Conservation (phyloP, 2,797 vertebrate species). For the Centroberyx gerrardi region DNA sequence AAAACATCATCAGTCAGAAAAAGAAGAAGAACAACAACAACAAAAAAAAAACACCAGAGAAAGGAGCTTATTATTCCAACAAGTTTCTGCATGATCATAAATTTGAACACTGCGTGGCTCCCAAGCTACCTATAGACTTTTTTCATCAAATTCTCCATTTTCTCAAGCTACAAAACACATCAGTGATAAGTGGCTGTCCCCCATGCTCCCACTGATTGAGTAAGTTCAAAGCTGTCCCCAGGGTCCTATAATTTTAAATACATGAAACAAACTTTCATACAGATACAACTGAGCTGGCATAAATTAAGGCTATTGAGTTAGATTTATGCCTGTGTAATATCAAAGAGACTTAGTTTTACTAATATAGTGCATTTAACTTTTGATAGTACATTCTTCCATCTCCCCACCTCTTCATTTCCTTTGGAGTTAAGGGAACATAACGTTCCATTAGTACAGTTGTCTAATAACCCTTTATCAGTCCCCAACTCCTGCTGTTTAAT, state of each 20-base stretch:
- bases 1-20: constrained; percentile 48
- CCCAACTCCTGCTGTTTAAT: constrained; percentile 48
- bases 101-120: constrained; percentile 11
- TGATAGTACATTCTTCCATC: constrained; percentile 1
- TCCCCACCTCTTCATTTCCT: constrained; percentile 3
- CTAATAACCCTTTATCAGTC: constrained; percentile 44
- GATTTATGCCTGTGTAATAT: constrained; percentile 1
- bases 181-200: neutral
- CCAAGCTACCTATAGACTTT: neutral
- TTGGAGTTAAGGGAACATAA: neutral
- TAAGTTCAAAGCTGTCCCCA: constrained; percentile 23
- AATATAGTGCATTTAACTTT: constrained; percentile 1
- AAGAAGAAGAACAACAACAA: constrained; percentile 44
- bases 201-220: constrained; percentile 2
- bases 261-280: constrained; percentile 22
- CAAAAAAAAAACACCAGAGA: neutral
- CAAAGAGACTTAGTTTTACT: constrained; percentile 5
- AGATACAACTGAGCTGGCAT: constrained; percentile 25
- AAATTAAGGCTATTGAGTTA: neutral
- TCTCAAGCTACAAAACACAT: constrained; percentile 14
- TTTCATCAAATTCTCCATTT: constrained; percentile 2
- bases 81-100: constrained; percentile 18
- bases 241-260: constrained; percentile 13
- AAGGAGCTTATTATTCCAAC: constrained; percentile 34
- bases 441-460: constrained; percentile 20